Base-by-base conservation (phyloP, 2,797 vertebrate species). In the Phaenicophaeus curvirostris region DNA sequence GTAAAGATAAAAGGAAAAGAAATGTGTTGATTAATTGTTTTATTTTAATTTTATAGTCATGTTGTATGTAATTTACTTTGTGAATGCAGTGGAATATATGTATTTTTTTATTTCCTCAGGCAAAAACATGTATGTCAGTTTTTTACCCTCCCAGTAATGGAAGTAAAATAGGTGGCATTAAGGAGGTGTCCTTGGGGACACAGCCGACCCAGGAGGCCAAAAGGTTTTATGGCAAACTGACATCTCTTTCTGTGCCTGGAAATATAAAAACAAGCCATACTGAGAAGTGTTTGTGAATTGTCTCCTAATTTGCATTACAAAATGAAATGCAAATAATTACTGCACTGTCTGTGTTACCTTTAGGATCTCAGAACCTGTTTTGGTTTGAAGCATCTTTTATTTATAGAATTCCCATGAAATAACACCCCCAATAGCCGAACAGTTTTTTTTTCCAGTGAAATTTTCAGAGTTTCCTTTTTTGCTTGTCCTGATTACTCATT, bases 401-500 rank as follows among this genome's bases (percentile, higher is more conserved):
- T 96, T 84, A 44, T 73, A 57, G 25, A 79, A 61, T 44, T 86
- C 30, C 17, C 95, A 96, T 85, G 48, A 97, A 92, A 78, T 91
- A 92, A 94, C 80, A 54, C 62, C 72, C 87, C 35, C 4, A 12
- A 63, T 90, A 96, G 62, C 48, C 67, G 59, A 53, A 67, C 14
- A 21, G 62, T 94, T 95, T 74, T 91, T 91, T 91, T 48, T 83
- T 80, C 90, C 92, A 87, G 88, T 95, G 96, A 96, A 90, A 94
- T 96, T 76, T 90, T 97, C 90, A 94, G 95, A 96, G 94, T 97
- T 97, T 96, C 95, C 96, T 97, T 97, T 96, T 96, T 97, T 84
- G 97, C 97, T 97, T 96, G 95, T 98, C 95, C 96, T 91, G 96
- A 97, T 98, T 96, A 98, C 98, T 97, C 98, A 97, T 98, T 96